Conservation (phyloP, 1,140 invertebrate species). For the Amyelois transitella region DNA sequence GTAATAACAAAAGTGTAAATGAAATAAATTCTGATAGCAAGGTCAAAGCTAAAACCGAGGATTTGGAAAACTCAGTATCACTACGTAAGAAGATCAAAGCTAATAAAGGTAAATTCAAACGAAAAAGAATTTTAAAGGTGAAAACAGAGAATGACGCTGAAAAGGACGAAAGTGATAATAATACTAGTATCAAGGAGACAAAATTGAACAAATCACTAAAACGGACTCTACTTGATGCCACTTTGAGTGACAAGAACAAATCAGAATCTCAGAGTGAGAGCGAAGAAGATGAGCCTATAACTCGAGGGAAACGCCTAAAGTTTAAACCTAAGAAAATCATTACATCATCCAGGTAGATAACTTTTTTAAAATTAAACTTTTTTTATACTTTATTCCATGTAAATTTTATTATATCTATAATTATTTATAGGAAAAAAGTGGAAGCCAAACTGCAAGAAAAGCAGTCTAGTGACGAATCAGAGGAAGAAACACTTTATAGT, state of each 20-base stretch:
- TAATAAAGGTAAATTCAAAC: constrained; percentile 56
- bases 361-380: background rate
- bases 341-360: constrained; percentile 47
- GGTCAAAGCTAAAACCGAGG: constrained; percentile 33
- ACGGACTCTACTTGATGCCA: constrained; percentile 47
- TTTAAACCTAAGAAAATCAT: constrained; percentile 67
- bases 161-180: constrained; percentile 31
- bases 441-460: constrained; percentile 74
- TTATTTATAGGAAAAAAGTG: constrained; percentile 61
- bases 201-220: constrained; percentile 59
- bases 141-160: constrained; percentile 23
- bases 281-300: constrained; percentile 55
- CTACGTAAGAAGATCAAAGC: constrained; percentile 65
- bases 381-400: constrained; percentile 13
- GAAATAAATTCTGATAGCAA: constrained; percentile 30
- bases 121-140: constrained; percentile 37
- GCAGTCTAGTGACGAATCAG: constrained; percentile 75
- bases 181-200: constrained; percentile 36
- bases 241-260: constrained; percentile 58
- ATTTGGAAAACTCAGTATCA: constrained; percentile 35
- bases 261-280: constrained; percentile 70
- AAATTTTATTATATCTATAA: background rate
- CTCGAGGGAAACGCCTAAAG: constrained; percentile 62
- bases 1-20: constrained; percentile 4
- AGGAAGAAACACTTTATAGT: constrained; percentile 68